Percentiles rank a stretch among this genome's conserved stretches.
Evolutionary conservation across 1,140 invertebrate species (phyloP).

Genomic region (Phenacoccus solenopsis): DNA sequence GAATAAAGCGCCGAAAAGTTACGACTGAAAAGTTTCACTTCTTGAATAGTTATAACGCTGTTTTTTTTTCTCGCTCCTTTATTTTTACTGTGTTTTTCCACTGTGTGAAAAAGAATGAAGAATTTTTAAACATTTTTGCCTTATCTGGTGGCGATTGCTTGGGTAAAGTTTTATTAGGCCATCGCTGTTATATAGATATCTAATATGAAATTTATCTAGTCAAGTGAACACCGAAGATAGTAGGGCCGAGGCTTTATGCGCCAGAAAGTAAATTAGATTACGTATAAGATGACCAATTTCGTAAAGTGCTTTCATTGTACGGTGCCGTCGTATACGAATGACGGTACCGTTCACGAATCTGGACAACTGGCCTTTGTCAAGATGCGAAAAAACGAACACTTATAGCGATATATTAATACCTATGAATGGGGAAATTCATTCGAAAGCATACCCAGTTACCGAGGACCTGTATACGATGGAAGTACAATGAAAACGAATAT

Average conservation of each 20-base stretch:
- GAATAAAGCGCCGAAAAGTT: not conserved
- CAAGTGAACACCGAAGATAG: not conserved
- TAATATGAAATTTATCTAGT: not conserved
- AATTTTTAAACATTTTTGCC: not conserved
- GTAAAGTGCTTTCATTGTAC: not conserved
- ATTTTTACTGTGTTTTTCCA: too few species aligned
- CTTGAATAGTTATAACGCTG: not conserved
- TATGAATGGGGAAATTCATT: not conserved
- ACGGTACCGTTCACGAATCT: not conserved
- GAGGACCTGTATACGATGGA: too few species aligned
- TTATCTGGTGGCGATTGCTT: not conserved
- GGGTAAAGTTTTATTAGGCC: not conserved
- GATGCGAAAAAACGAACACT: not conserved
- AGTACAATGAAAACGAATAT: too few species aligned
- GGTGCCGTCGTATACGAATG: not conserved
- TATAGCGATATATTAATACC: not conserved
- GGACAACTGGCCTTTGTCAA: not conserved
- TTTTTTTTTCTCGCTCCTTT: too few species aligned
- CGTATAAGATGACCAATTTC: not conserved
- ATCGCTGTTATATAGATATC: conserved; percentile 3
- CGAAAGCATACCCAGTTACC: not conserved
- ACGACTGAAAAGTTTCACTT: not conserved
- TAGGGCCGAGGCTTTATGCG: not conserved
- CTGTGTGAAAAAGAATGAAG: not conserved
- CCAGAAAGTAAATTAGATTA: conserved; percentile 3